These are phyloP conservation scores for Danionella cerebrum DNA, from an alignment of 2,113 vertebrate species.

Conservation along the genomic window DNA sequence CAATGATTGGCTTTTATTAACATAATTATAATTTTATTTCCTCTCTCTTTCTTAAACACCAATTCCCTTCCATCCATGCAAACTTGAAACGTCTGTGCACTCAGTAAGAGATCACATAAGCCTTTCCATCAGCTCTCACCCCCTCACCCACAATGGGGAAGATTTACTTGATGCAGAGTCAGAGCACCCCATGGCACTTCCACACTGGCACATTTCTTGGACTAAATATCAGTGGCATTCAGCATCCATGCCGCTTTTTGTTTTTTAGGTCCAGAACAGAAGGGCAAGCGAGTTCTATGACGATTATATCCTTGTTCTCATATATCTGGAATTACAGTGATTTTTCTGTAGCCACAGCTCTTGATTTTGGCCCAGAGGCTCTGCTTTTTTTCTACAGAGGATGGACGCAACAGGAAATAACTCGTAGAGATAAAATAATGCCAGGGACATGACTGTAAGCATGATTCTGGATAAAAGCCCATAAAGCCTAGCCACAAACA, in stretches of 20 bases:
- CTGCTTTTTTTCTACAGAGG: neutral
- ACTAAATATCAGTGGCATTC: neutral
- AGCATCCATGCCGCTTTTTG: neutral
- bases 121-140: neutral
- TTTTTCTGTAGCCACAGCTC: neutral
- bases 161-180: constrained; percentile 10
- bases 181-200: constrained; percentile 14
- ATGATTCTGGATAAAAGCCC: neutral
- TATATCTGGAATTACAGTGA: neutral
- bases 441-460: neutral
- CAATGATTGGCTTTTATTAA: too few species aligned
- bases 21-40: too few species aligned
- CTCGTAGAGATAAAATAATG: neutral
- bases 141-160: neutral
- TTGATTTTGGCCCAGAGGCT: neutral
- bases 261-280: neutral
- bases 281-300: neutral
- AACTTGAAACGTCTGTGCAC: constrained; percentile 12
- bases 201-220: neutral
- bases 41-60: neutral
- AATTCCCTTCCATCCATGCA: neutral
- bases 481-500: neutral
- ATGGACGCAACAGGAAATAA: neutral
- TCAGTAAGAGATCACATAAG: constrained; percentile 17
- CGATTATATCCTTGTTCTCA: neutral